Base-by-base conservation (phyloP, 2,797 vertebrate genomes). In the Remorina albescens region DNA sequence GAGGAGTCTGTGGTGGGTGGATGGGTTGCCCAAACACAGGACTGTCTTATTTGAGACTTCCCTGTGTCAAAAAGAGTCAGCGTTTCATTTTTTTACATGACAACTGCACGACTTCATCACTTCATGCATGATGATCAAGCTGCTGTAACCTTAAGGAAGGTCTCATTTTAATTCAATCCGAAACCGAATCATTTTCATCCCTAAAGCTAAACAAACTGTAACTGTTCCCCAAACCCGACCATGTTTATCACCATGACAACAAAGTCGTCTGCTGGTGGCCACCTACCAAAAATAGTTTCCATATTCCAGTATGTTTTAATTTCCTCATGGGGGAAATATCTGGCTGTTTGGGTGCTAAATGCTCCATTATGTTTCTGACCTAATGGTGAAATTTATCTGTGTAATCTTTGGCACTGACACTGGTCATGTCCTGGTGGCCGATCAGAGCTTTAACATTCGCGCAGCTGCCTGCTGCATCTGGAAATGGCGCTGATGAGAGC, bases 381-480 rank as follows among this genome's bases (percentile, higher is more conserved):
- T 25, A 10, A 36, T n/a, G 53, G 8, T 39, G 36, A 18, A 47
- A 7, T 54, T 75, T 34, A 8, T 30, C 56, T n/a, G 34, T 16
- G 21, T 16, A 28, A 8, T 30, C 39, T 51, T 28, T 66, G 44
- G 42, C 42, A 46, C 25, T 4, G 49, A 11, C n/a, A 23, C 41
- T 16, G 54, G 32, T 61, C 19, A 2, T 25, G 30, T 54, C 53
- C 21, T 8, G 34, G 46, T 62, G 34, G 1, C 12, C 42, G 13
- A 55, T 44, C 6, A 15, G 10, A 70, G 50, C 13, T 13, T 65
- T 44, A 55, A 18, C 16, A 56, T 55, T 60, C 28, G 18, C 26
- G 9, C 44, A 65, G 10, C 36, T 49, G 18, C 30, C 58, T 55
- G 64, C 44, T 66, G 28, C 19, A 30, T 23, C 42, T 55, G 39